These are phyloP conservation scores for Rhagophthalmus giganteus DNA, from an alignment of 2,888 invertebrate species.

Conservation along the genomic window DNA sequence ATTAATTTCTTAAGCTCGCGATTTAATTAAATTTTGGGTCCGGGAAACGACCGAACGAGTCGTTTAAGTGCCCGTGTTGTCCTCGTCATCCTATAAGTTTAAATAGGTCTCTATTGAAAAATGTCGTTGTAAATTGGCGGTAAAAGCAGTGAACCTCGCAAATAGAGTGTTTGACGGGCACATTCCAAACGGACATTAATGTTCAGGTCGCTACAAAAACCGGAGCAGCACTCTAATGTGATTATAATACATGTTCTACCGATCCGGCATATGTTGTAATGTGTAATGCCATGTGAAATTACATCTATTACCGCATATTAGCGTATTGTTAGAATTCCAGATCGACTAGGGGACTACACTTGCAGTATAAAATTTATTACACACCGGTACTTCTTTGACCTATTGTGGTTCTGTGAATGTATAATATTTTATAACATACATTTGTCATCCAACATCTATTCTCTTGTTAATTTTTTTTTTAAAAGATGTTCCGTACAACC, in stretches of 20 bases:
- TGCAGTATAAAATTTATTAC: slow-evolving; percentile 32
- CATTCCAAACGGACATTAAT: slow-evolving; percentile 29
- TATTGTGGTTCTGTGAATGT: slow-evolving; percentile 24
- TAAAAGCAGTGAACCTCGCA: slow-evolving; percentile 30
- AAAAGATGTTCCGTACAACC: too few relatives aligned
- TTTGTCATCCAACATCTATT: slow-evolving; percentile 32
- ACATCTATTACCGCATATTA: slow-evolving; percentile 39
- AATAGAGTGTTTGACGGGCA: slow-evolving; percentile 27
- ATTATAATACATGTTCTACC: slow-evolving; percentile 38
- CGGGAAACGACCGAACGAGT: too few relatives aligned
- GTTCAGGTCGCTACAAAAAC: slow-evolving; percentile 27
- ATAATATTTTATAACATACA: slow-evolving; percentile 26
- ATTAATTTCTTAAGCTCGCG: too few relatives aligned
- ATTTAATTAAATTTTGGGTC: too few relatives aligned
- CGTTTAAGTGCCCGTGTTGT: slow-evolving; percentile 5
- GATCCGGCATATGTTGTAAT: slow-evolving; percentile 38
- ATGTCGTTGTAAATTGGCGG: slow-evolving; percentile 26
- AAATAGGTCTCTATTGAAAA: slow-evolving; percentile 12
- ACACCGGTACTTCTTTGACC: slow-evolving; percentile 32
- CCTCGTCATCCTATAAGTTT: slow-evolving; percentile 9
- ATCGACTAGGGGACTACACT: slow-evolving; percentile 27
- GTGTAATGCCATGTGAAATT: slow-evolving; percentile 40
- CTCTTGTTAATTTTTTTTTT: too few relatives aligned
- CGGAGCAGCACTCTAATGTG: slow-evolving; percentile 34
- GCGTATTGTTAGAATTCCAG: slow-evolving; percentile 35